Evolutionary conservation across 2,797 vertebrate genomes (phyloP).

Genomic region (Syndactyla subalaris): DNA sequence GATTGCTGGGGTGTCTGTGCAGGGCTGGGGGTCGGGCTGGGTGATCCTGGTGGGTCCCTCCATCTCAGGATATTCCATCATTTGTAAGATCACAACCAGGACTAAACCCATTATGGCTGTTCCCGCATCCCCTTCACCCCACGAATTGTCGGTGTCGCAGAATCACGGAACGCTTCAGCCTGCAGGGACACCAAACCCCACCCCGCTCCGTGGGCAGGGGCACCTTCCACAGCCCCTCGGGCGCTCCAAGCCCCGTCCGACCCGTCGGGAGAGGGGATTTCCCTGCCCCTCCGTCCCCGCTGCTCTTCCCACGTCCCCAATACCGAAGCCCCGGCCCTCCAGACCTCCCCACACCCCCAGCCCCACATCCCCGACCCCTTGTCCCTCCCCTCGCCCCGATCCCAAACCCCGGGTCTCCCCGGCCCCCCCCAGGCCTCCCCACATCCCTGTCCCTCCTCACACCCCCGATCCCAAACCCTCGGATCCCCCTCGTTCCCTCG

Average conservation of each 20-base stretch:
- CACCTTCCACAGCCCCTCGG: not conserved
- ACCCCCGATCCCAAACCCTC: no score
- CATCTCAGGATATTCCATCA: not conserved
- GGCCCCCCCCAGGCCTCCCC: no score
- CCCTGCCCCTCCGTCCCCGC: not conserved
- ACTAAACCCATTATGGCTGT: not conserved
- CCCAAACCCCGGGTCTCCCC: no score
- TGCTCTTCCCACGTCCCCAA: not conserved
- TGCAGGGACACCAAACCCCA: not conserved
- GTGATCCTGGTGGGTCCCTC: not conserved
- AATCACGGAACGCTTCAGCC: fast-evolving
- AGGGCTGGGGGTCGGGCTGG: not conserved
- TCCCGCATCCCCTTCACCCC: fast-evolving
- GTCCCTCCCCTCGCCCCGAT: no score
- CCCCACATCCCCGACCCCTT: no score
- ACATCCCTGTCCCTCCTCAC: no score
- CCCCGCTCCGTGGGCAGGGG: fast-evolving
- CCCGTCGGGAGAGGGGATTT: fast-evolving
- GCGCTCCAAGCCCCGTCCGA: fast-evolving
- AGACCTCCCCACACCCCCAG: no score
- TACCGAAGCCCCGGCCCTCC: no score
- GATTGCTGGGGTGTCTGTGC: not conserved
- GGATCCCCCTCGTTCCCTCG: no score
- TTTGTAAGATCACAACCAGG: fast-evolving
- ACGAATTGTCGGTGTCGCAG: fast-evolving